Base-by-base conservation (phyloP, 1,140 invertebrate genomes). In the Ooceraea biroi region DNA sequence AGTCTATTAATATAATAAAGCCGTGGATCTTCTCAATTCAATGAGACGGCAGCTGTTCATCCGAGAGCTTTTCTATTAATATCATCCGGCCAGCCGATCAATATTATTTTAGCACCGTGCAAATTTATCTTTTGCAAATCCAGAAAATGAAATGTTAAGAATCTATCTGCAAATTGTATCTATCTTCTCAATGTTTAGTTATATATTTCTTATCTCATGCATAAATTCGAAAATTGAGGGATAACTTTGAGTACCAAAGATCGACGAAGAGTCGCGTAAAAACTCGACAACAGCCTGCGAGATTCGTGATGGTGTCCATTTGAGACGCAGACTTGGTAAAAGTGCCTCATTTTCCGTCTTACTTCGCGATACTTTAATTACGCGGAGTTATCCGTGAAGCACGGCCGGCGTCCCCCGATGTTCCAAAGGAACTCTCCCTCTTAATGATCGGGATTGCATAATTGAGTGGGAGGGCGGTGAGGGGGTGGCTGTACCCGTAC, bases 381-480 rank as follows among this genome's bases (percentile, higher is more conserved):
- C n/a, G 11, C 27, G 3, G 46, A 69, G 36, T 27, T 41, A 69
- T 12, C 52, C 30, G 30, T 25, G 22, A 78, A 57, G 76, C n/a
- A 69, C 63, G 58, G 57, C n/a, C 25, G 14, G n/a, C 22, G 50
- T 69, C 44, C 22, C 30, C 36, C 30, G 63, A 69, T 58, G 44
- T 57, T 36, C 69, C 50, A 17, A 63, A 57, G 68, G 57, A 55
- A 61, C 36, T 61, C 65, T 14, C n/a, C 25, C 25, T 58, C 25
- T 71, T 80, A 71, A 80, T 69, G 76, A 80, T 80, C 76, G 50
- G 17, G 69, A 80, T 80, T 69, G 76, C 41, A 69, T 80, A 80
- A 80, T 80, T 80, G 22, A 71, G 65, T 71, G 61, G 22, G 36
- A 36, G 36, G 25, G 22, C 14, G 22, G n/a, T n/a, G n/a, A n/a